Percentiles rank a stretch among this genome's conserved stretches.
Conservation (phyloP, 1,140 invertebrate species). For the Oreohelix idahoensis region DNA sequence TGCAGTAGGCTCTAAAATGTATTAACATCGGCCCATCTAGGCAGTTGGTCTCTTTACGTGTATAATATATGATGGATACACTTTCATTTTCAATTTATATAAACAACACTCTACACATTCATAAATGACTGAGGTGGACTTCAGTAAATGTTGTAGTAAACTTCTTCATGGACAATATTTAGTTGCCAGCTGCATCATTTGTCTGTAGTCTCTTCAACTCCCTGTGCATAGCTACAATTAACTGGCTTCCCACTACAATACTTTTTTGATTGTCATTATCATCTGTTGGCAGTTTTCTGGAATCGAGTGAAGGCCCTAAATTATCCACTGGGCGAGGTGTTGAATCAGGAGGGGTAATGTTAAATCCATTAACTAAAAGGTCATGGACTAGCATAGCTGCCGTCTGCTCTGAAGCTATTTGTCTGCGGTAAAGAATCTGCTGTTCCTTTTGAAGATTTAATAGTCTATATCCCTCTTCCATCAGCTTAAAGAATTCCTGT, state of each 20-base stretch:
- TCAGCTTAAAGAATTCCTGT: slow-evolving; percentile 9
- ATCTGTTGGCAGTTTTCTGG: neutral
- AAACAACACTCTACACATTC: too few species aligned
- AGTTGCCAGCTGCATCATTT: neutral
- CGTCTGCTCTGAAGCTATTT: neutral
- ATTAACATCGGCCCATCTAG: too few species aligned
- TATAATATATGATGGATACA: too few species aligned
- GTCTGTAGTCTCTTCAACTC: slow-evolving; percentile 1
- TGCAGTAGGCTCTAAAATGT: too few species aligned
- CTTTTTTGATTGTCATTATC: neutral
- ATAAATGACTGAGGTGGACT: too few species aligned
- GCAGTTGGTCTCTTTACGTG: too few species aligned
- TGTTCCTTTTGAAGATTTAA: neutral
- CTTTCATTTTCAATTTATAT: too few species aligned
- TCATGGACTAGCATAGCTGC: slow-evolving; percentile 4
- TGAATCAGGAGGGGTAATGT: slow-evolving; percentile 3
- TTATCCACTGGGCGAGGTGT: neutral
- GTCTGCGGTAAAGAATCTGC: neutral
- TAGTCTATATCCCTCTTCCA: neutral
- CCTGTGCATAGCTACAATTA: slow-evolving; percentile 5
- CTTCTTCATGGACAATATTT: too few species aligned
- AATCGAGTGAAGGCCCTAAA: neutral
- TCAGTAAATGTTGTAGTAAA: too few species aligned
- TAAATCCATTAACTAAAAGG: slow-evolving; percentile 9
- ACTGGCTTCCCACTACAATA: neutral